These are phyloP conservation scores for Acanthurus leucopareius DNA, from an alignment of 2,797 vertebrate species.

Conservation along the genomic window DNA sequence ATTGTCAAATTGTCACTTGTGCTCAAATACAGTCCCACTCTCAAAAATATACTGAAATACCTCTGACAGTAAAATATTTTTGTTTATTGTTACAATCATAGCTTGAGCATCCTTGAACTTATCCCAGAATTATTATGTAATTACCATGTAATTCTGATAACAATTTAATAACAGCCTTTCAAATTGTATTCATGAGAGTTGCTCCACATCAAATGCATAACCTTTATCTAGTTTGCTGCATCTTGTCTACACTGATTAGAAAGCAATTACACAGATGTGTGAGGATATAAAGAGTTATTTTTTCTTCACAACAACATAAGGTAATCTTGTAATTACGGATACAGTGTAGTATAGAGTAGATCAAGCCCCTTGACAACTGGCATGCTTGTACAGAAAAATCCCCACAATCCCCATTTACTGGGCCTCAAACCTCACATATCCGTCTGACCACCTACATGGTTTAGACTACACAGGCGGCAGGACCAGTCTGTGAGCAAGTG, in stretches of 20 bases:
- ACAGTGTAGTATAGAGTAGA: constrained; percentile 40
- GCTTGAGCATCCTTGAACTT: background rate
- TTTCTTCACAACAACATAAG: constrained; percentile 47
- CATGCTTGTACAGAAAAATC: constrained; percentile 34
- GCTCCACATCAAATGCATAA: constrained; percentile 51
- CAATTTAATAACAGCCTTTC: constrained; percentile 68
- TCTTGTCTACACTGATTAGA: constrained; percentile 69
- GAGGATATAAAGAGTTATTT: constrained; percentile 55
- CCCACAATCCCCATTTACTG: constrained; percentile 35
- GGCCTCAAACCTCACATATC: constrained; percentile 37
- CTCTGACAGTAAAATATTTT: constrained; percentile 11
- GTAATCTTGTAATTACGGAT: constrained; percentile 17
- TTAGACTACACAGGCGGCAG: constrained; percentile 13
- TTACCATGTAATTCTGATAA: constrained; percentile 61
- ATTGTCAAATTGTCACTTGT: background rate
- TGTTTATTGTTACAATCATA: constrained; percentile 13
- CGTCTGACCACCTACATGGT: constrained; percentile 43
- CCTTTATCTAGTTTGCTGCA: constrained; percentile 65
- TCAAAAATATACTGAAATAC: background rate
- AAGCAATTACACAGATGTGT: constrained; percentile 66
- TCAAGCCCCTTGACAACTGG: constrained; percentile 41
- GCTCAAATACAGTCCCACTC: background rate
- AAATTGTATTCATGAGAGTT: constrained; percentile 60
- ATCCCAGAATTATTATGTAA: constrained; percentile 46
- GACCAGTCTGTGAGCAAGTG: constrained; percentile 28